Conservation (phyloP, 2,113 vertebrate species). For the Paedocypris sp. region DNA sequence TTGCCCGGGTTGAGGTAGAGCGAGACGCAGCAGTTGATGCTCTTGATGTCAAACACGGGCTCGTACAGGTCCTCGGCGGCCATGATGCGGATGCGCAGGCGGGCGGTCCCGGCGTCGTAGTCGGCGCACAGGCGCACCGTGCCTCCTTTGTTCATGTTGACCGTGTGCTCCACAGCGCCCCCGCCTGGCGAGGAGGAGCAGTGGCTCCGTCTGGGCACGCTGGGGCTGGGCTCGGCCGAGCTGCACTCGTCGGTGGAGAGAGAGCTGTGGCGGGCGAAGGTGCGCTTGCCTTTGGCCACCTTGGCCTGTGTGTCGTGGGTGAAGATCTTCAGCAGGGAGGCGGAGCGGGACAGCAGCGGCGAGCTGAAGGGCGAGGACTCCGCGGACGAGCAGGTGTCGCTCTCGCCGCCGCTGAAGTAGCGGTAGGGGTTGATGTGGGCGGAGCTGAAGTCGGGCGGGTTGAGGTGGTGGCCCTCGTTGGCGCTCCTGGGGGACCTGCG, state of each 20-base stretch:
- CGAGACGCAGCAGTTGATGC: constrained; percentile 92
- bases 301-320: constrained; percentile 89
- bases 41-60: constrained; percentile 69
- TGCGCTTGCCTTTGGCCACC: constrained; percentile 81
- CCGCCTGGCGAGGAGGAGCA: constrained; percentile 44
- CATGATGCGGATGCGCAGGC: constrained; percentile 76
- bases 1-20: constrained; percentile 90
- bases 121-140: constrained; percentile 71
- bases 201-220: constrained; percentile 66
- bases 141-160: constrained; percentile 74
- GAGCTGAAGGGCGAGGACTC: constrained; percentile 93
- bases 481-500: constrained; percentile 50
- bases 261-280: constrained; percentile 81
- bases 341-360: constrained; percentile 82
- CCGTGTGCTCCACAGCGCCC: constrained; percentile 56
- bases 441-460: constrained; percentile 61
- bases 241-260: constrained; percentile 88
- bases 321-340: constrained; percentile 87
- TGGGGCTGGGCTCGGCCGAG: constrained; percentile 84
- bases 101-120: constrained; percentile 74
- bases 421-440: constrained; percentile 83
- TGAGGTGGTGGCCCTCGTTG: constrained; percentile 51
- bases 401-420: constrained; percentile 87
- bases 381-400: constrained; percentile 88
- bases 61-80: constrained; percentile 83